Percentiles rank a stretch among this genome's conserved stretches.
Conservation (phyloP, 2,888 invertebrate species). For the Eupithecia exiguata region DNA sequence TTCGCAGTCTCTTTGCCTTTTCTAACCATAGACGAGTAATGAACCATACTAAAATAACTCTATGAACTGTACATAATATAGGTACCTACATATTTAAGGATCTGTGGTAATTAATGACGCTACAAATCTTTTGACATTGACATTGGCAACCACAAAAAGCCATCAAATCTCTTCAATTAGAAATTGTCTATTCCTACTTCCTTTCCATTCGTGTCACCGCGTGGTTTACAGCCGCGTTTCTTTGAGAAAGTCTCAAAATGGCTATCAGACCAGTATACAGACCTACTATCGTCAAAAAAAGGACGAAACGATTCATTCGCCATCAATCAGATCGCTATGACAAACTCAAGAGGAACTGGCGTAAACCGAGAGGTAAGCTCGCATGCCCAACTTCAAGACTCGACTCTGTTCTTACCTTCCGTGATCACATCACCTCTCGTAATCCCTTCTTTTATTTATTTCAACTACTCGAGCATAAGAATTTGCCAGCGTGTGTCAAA, state of each 20-base stretch:
- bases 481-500: neutral
- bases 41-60: too few species aligned
- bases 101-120: too few species aligned
- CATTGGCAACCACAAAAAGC: constrained; percentile 54
- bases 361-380: constrained; percentile 95
- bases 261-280: constrained; percentile 95
- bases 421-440: neutral
- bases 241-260: constrained; percentile 85
- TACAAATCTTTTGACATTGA: constrained; percentile 22
- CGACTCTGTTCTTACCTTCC: constrained; percentile 11
- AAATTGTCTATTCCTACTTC: constrained; percentile 77
- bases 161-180: constrained; percentile 65
- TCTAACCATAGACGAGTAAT: constrained; percentile 44
- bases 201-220: constrained; percentile 84
- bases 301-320: constrained; percentile 98
- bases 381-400: constrained; percentile 35
- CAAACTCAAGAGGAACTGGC: constrained; percentile 98
- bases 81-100: too few species aligned
- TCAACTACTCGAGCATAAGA: neutral
- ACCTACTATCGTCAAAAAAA: constrained; percentile 97
- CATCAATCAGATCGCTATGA: constrained; percentile 99
- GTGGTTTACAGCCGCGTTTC: constrained; percentile 79
- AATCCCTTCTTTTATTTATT: neutral
- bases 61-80: too few species aligned
- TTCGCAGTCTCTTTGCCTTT: too few species aligned